Evolutionary conservation across 1,140 invertebrate genomes (phyloP).

Genomic region (Paracyclopina nana): DNA sequence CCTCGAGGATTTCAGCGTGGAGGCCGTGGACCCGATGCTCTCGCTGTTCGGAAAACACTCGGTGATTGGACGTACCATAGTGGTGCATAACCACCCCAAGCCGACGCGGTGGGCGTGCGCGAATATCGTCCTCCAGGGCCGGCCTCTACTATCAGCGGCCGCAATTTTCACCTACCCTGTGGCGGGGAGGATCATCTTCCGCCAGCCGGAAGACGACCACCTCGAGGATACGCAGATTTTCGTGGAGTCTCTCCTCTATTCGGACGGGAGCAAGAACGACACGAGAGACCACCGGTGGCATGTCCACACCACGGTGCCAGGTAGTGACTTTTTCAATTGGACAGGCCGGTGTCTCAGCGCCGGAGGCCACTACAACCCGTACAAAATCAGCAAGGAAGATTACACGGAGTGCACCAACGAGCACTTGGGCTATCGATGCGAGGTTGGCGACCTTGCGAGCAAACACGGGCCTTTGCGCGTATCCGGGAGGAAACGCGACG

Average conservation of each 20-base stretch:
- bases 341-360: slow-evolving; percentile 56
- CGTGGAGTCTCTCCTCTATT: slow-evolving; percentile 48
- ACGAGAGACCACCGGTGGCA: slow-evolving; percentile 48
- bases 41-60: slow-evolving; percentile 59
- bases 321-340: slow-evolving; percentile 81
- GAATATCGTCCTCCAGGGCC: slow-evolving; percentile 27
- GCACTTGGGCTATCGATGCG: slow-evolving; percentile 28
- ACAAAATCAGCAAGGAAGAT: slow-evolving; percentile 33
- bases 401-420: slow-evolving; percentile 25
- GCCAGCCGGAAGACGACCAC: slow-evolving; percentile 54
- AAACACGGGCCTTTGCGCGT: slow-evolving; percentile 49
- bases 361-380: slow-evolving; percentile 57
- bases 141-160: slow-evolving; percentile 25
- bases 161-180: slow-evolving; percentile 50
- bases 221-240: slow-evolving; percentile 52
- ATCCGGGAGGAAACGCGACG: slow-evolving; percentile 43
- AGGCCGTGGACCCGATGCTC: slow-evolving; percentile 55
- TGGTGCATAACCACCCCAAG: slow-evolving; percentile 37
- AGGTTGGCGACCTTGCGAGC: slow-evolving; percentile 32
- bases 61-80: slow-evolving; percentile 55
- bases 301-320: slow-evolving; percentile 37
- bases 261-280: slow-evolving; percentile 60
- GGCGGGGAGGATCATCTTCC: slow-evolving; percentile 59
- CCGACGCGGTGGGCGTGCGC: slow-evolving; percentile 31
- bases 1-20: slow-evolving; percentile 21